Evolutionary conservation across 2,113 vertebrate species (phyloP).

Genomic region (Zosterops japonicus): DNA sequence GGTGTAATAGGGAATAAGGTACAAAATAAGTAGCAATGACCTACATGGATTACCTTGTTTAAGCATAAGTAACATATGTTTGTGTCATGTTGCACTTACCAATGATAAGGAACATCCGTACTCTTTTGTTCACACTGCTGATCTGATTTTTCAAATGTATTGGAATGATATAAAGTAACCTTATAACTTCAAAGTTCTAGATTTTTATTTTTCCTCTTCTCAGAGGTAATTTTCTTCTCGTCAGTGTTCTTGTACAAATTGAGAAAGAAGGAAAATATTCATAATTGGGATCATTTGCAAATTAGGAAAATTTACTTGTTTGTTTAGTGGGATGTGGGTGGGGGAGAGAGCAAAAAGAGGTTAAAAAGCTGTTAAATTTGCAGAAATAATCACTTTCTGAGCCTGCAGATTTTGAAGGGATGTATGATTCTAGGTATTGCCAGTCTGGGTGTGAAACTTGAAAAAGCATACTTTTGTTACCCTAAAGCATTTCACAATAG

Average conservation of each 20-base stretch:
- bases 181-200: not conserved
- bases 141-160: not conserved
- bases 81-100: not conserved
- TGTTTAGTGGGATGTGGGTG: fast-evolving
- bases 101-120: not conserved
- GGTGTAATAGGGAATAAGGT: not conserved
- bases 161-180: not conserved
- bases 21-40: not conserved
- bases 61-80: not conserved
- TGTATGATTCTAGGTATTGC: not conserved
- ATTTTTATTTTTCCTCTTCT: not conserved
- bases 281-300: not conserved
- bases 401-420: not conserved
- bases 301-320: not conserved
- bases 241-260: not conserved
- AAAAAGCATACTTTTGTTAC: not conserved
- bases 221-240: not conserved
- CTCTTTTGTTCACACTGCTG: not conserved
- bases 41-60: not conserved
- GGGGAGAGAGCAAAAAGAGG: not conserved
- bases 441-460: not conserved
- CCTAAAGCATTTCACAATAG: not conserved
- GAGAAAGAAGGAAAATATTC: not conserved
- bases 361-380: not conserved
- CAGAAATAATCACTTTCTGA: not conserved